Conservation (phyloP, 2,113 vertebrate genomes). For the Melanerpes aurifrons region DNA sequence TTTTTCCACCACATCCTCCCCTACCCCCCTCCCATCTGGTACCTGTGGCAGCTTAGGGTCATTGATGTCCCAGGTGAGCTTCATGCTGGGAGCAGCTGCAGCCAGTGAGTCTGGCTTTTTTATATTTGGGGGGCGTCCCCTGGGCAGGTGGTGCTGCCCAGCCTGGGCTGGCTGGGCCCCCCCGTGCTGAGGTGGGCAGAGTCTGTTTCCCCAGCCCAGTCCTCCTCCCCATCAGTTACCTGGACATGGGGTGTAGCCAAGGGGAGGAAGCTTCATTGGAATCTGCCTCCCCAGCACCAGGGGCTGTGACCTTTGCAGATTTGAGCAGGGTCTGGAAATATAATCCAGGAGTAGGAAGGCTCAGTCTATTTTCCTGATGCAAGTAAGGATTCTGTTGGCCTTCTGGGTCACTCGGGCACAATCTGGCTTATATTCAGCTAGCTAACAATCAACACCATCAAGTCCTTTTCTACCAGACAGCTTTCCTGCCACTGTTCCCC, state of each 20-base stretch:
- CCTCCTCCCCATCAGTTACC: background rate
- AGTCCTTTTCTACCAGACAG: background rate
- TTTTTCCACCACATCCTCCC: rapidly evolving
- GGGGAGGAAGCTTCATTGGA: background rate
- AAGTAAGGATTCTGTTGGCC: background rate
- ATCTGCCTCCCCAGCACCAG: background rate
- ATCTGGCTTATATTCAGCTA: background rate
- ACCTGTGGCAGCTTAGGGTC: constrained; percentile 96
- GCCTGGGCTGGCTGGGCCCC: too few species aligned
- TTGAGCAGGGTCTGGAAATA: too few species aligned
- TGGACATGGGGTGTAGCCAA: rapidly evolving
- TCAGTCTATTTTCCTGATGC: background rate
- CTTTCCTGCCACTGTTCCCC: background rate
- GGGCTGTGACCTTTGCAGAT: too few species aligned
- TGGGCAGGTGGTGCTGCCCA: too few species aligned
- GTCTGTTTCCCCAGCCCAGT: background rate
- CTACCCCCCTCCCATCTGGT: rapidly evolving
- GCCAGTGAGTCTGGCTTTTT: constrained; percentile 66
- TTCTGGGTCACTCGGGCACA: background rate
- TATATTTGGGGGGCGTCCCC: constrained; percentile 36
- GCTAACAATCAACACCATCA: background rate
- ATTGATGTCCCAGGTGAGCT: constrained; percentile 95
- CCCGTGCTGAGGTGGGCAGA: too few species aligned
- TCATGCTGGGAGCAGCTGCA: constrained; percentile 78
- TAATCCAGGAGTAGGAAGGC: rapidly evolving